These are phyloP conservation scores for Saxidomus purpurata DNA, from an alignment of 1,140 invertebrate species.

Conservation along the genomic window DNA sequence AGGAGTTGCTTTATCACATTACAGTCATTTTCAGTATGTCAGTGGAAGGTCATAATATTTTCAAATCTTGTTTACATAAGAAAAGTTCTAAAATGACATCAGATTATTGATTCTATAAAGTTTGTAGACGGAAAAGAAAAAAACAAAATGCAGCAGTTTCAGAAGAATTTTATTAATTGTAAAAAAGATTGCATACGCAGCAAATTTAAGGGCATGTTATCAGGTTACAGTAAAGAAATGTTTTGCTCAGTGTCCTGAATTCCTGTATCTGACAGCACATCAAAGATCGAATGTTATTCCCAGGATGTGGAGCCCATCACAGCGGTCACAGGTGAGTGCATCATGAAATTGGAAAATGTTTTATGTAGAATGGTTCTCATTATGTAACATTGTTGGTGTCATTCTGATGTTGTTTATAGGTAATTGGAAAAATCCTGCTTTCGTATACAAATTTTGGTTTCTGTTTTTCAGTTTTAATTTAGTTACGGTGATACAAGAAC, in stretches of 20 bases:
- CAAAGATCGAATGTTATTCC: neutral
- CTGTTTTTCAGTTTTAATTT: neutral
- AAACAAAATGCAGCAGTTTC: too few relatives aligned
- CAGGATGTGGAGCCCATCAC: neutral
- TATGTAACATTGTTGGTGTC: neutral
- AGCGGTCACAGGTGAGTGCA: neutral
- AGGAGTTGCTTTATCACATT: too few relatives aligned
- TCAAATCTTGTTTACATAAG: too few relatives aligned
- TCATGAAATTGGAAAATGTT: slow-evolving; percentile 20
- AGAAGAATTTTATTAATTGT: too few relatives aligned
- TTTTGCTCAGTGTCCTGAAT: neutral
- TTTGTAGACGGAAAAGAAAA: too few relatives aligned
- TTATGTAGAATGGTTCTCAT: neutral
- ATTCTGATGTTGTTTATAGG: neutral
- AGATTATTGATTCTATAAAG: too few relatives aligned
- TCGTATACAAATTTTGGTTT: neutral
- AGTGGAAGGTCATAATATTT: too few relatives aligned
- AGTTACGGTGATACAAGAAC: too few relatives aligned
- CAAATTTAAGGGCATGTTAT: neutral
- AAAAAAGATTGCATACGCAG: neutral
- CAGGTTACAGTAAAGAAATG: neutral
- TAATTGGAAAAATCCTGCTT: neutral
- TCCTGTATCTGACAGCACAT: neutral
- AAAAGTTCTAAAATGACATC: too few relatives aligned
- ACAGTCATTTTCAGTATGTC: too few relatives aligned